phyloP scores from a whole-genome alignment of 2,113 vertebrate genomes.

The Prinia subflava region DNA sequence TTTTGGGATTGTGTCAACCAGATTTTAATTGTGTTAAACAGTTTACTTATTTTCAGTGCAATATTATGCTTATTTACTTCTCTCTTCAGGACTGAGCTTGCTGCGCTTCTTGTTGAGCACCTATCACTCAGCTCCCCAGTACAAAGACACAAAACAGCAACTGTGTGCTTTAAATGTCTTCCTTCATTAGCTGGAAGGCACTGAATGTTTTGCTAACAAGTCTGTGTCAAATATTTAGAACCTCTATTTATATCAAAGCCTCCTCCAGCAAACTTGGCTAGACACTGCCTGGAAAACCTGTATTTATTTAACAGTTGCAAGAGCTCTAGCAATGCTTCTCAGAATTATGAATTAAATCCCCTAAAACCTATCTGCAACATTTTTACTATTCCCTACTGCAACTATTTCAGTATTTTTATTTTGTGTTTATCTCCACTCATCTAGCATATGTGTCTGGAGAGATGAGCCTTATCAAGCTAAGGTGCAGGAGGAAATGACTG shows the following conservation, averaged over 20 bases:
- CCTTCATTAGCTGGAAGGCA: background rate
- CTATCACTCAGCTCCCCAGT: background rate
- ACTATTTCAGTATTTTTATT: background rate
- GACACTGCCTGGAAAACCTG: background rate
- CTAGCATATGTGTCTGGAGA: background rate
- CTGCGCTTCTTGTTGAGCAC: background rate
- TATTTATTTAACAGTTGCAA: slow-evolving; percentile 20
- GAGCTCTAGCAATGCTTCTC: background rate
- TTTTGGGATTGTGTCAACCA: background rate
- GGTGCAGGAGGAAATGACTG: background rate
- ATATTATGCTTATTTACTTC: background rate
- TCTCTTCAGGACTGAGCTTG: background rate
- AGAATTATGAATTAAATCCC: background rate
- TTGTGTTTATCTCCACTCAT: background rate
- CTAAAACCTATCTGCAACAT: background rate
- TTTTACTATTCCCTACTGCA: background rate
- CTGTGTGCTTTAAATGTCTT: background rate
- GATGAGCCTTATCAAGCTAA: background rate
- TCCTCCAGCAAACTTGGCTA: background rate
- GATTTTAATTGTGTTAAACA: background rate
- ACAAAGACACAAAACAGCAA: background rate
- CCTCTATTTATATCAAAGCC: background rate
- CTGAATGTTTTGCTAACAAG: background rate
- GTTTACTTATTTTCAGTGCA: background rate
- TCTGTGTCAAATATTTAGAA: background rate